Base-by-base conservation (phyloP, 2,797 vertebrate genomes). In the Lacerta agilis region DNA sequence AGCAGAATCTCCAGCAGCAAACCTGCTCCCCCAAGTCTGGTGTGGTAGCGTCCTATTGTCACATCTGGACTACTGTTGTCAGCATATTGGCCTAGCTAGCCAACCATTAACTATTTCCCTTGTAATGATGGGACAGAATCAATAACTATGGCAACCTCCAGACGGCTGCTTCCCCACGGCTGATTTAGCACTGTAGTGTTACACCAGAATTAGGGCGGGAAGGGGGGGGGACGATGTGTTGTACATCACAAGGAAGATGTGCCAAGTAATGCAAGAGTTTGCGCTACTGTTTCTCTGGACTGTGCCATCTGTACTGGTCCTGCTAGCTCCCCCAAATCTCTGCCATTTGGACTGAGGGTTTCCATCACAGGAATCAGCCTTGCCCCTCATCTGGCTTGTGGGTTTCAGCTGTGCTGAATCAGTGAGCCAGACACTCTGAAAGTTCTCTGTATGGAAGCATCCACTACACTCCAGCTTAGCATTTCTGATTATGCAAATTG, bases 401-500 rank as follows among this genome's bases (percentile, higher is more conserved):
- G 29, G 25, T 66, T 11, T 85, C 69, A 66, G 38, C 23, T 85
- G 38, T 75, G 55, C 43, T 80, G 55, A 85, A 80, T 72, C 29
- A 64, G 55, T 29, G 23, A 85, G n/a, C 23, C 15, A 80, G 58
- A 45, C 73, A 72, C 27, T 81, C 17, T 58, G 36, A 9, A 82
- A 5, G 27, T n/a, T 75, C 64, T 82, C 71, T 82, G 11, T 41
- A 85, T 89, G 79, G n/a, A 49, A 80, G 61, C 58, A 8, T 76
- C 64, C 80, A 69, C 20, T 67, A 77, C n/a, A 55, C 33, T 69
- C 61, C 61, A 78, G 80, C 33, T 58, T 75, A 43, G 71, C 41
- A 81, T 76, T 89, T 67, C 72, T 81, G 88, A 89, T 89, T 86
- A 89, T 86, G 71, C 61, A 89, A 55, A 89, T 82, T 82, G 41